Evolutionary conservation across 2,113 vertebrate species (phyloP).

Genomic region (Lepus europaeus): DNA sequence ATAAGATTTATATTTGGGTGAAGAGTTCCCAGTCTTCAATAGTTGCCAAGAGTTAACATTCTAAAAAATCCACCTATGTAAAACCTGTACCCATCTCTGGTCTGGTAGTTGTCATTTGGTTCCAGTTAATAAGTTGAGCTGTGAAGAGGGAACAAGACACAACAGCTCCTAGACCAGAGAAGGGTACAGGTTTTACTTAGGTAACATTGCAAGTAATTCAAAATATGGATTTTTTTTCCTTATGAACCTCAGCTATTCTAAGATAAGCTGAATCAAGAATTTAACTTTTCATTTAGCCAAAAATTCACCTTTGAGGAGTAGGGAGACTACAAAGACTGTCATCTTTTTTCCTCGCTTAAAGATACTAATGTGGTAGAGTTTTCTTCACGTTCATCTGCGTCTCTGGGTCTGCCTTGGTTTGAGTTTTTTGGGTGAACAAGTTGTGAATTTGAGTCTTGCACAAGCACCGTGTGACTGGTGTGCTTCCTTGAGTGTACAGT

Average conservation of each 20-base stretch:
- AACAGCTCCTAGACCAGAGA: too few species aligned
- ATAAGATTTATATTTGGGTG: background rate
- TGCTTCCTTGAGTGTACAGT: background rate
- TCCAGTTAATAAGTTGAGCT: background rate
- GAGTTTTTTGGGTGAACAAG: background rate
- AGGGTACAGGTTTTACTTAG: too few species aligned
- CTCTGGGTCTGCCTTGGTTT: constrained; percentile 4
- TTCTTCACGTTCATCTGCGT: background rate
- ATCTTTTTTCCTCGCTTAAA: background rate
- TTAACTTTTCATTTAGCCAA: background rate
- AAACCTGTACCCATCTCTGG: background rate
- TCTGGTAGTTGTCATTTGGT: background rate
- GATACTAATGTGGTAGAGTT: background rate
- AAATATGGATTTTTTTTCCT: background rate
- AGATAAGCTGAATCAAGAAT: background rate
- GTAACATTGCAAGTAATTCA: background rate
- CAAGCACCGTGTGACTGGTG: background rate
- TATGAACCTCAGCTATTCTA: background rate
- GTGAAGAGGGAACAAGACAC: background rate
- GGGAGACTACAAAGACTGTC: background rate
- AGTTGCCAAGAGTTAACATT: background rate
- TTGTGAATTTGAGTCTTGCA: background rate
- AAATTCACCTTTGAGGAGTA: background rate
- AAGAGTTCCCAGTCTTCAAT: background rate
- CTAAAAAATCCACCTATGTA: background rate